Conservation (phyloP, 2,113 vertebrate species). For the Mus musculus region DNA sequence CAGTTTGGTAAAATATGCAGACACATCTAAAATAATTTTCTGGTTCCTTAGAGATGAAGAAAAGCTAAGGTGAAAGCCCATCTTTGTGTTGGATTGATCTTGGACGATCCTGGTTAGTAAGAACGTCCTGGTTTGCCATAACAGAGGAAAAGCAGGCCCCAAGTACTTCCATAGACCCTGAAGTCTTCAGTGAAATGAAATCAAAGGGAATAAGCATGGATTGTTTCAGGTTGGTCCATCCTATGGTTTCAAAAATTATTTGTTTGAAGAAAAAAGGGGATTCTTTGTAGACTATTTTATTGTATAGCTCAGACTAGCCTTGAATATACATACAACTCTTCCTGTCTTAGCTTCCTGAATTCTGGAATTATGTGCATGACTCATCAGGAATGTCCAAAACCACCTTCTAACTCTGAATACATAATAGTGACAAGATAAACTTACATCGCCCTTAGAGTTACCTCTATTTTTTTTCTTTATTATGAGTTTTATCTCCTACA, state of each 20-base stretch:
- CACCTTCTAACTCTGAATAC: background rate
- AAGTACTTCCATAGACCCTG: background rate
- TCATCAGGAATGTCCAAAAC: background rate
- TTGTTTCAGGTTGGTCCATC: background rate
- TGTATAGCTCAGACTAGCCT: background rate
- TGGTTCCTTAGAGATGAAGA: background rate
- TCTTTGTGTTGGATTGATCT: background rate
- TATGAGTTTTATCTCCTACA: background rate
- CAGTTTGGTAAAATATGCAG: background rate
- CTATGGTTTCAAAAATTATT: background rate
- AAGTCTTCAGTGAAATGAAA: background rate
- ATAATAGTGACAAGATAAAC: background rate
- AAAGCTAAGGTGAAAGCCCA: slow-evolving; percentile 16
- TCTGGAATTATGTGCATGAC: background rate
- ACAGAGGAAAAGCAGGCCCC: background rate
- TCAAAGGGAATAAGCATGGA: background rate
- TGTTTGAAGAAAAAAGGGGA: no score
- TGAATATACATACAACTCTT: background rate
- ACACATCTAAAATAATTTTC: background rate
- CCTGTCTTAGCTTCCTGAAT: background rate
- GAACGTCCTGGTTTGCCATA: background rate
- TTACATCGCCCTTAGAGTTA: background rate
- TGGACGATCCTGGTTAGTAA: background rate
- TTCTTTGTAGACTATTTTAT: background rate
- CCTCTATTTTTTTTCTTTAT: background rate